Evolutionary conservation across 1,140 invertebrate genomes (phyloP), one percentile per base, ranked within the genome.

Genomic region (Anastrepha ludens): DNA sequence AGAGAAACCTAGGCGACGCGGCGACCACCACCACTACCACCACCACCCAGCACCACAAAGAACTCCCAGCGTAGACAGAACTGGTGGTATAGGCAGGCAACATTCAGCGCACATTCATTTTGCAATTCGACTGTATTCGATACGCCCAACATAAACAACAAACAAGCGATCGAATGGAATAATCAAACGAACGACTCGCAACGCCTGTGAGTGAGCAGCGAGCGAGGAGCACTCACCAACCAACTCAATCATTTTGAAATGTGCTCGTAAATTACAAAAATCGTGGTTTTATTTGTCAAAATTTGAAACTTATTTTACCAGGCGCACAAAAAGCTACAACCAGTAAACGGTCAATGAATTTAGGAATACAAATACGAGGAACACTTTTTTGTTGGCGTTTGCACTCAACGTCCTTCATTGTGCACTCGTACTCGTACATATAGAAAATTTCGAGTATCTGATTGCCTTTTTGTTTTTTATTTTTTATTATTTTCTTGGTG

Each of bases 281-380:
- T 89, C 90, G 92, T 91, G 91, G 91, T 92, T 92, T 92, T 92
- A 89, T 92, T 92, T 92, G 91, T 92, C 91, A 92, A 92, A 92
- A 92, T 92, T 91, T 92, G 91, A 92, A 92, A 92, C 91, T 92
- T 92, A 92, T 92, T 92, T 92, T 90, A 92, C 90, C 91, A 91
- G 91, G 91, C 91, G 91, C 89, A 88, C 74, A 92, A 90, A 81
- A 2, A 2, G 6, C 17, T 4, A 1, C 74, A n/a, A 41, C 7
- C 44, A 81, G 74, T 11, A 47, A 3, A 7, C 47, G 74, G 9
- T 15, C 67, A 74, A 44, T 44, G 9, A 41, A 47, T 81, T 81
- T 58, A 20, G 70, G 6, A 74, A 17, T 74, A 13, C 13, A 41
- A 55, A 58, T 81, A 0, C n/a, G 11, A 47, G 17, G 86, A 62